Percentiles rank a stretch among this genome's conserved stretches.
Conservation (phyloP, 1,140 invertebrate species). For the Vollenhovia emeryi region DNA sequence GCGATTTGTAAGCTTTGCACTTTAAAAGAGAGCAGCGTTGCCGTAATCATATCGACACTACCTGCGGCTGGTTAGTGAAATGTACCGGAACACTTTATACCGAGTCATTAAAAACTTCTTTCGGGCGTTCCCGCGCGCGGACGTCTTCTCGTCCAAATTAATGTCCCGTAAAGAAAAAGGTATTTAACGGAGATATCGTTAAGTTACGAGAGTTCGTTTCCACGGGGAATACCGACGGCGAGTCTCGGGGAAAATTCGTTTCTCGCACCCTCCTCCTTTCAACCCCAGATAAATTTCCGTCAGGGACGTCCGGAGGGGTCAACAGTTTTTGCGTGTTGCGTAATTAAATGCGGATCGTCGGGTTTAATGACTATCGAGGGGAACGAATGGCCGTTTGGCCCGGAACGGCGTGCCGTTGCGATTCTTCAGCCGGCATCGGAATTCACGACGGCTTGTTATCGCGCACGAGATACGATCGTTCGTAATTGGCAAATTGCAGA, state of each 20-base stretch:
- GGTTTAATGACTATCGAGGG: conserved; percentile 27
- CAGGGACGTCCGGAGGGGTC: conserved; percentile 60
- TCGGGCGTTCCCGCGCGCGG: background rate
- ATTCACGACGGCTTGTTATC: conserved; percentile 16
- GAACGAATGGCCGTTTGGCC: conserved; percentile 20
- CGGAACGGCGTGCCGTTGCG: background rate
- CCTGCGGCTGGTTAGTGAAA: background rate
- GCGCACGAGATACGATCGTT: background rate
- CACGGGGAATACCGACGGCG: conserved; percentile 42
- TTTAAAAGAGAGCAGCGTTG: background rate
- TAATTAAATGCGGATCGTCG: conserved; percentile 63
- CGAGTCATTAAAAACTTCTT: conserved; percentile 21
- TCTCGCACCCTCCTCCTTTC: conserved; percentile 62
- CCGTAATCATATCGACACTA: background rate
- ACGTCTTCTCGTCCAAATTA: conserved; percentile 40
- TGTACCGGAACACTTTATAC: conserved; percentile 18
- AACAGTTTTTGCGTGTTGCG: conserved; percentile 56
- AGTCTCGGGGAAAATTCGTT: conserved; percentile 52
- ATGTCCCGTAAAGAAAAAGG: conserved; percentile 64
- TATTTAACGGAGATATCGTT: conserved; percentile 62
- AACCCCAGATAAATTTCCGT: conserved; percentile 64
- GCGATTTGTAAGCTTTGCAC: background rate
- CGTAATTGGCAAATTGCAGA: background rate
- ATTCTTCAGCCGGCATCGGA: background rate
- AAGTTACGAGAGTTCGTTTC: conserved; percentile 55